phyloP scores from a whole-genome alignment of 2,888 invertebrate genomes.

The Neoscelio sp. region DNA sequence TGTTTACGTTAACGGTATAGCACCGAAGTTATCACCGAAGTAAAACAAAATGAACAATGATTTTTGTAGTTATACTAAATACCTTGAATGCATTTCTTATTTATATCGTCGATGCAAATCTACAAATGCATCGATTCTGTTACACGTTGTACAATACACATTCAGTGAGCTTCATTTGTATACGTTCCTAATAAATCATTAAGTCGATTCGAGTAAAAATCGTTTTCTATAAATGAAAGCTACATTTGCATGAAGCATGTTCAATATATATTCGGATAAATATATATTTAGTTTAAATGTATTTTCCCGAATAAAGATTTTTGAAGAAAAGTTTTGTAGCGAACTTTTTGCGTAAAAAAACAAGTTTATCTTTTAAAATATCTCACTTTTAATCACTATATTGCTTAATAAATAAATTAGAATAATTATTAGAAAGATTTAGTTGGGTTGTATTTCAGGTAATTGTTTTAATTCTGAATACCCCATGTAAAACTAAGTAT shows the following conservation, averaged over 20 bases:
- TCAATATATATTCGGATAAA: conserved; percentile 13
- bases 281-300: conserved; percentile 15
- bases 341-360: too few species aligned
- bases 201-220: conserved; percentile 13
- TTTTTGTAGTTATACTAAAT: conserved; percentile 10
- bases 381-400: too few species aligned
- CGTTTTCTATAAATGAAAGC: conserved; percentile 3
- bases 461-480: too few species aligned
- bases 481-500: too few species aligned
- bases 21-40: background rate
- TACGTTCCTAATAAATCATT: conserved; percentile 32
- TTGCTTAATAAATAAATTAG: too few species aligned
- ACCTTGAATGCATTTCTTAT: conserved; percentile 11
- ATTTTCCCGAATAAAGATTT: too few species aligned
- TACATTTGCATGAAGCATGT: conserved; percentile 14
- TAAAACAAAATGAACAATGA: background rate
- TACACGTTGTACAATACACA: conserved; percentile 12
- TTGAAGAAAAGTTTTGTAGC: too few species aligned
- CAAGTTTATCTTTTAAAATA: too few species aligned
- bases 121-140: conserved; percentile 34
- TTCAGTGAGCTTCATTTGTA: conserved; percentile 11
- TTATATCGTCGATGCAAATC: conserved; percentile 22
- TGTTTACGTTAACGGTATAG: too few species aligned
- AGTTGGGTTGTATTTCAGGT: too few species aligned
- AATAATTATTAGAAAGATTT: too few species aligned